Percentiles rank a stretch among this genome's conserved stretches.
Conservation (phyloP, 2,888 invertebrate genomes). For the Eucera pruinosa region DNA sequence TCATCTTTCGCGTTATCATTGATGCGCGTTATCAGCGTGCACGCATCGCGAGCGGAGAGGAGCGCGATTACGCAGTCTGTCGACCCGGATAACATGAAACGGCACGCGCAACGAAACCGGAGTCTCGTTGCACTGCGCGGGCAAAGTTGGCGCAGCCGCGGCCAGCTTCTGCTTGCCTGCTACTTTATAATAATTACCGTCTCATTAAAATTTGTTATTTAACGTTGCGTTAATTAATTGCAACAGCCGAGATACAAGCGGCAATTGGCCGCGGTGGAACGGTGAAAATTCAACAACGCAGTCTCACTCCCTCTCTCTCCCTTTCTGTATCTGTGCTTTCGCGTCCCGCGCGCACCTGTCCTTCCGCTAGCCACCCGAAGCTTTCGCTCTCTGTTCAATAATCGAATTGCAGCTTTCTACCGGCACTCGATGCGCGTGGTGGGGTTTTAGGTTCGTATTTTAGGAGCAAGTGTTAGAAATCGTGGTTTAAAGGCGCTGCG, state of each 20-base stretch:
- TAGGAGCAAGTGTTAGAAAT: too few relatives aligned
- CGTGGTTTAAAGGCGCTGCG: too few relatives aligned
- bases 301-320: slow-evolving; percentile 4
- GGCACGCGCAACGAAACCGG: slow-evolving; percentile 24
- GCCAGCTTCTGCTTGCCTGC: slow-evolving; percentile 79
- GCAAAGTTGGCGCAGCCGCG: slow-evolving; percentile 70
- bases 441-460: too few relatives aligned
- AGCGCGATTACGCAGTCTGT: slow-evolving; percentile 79
- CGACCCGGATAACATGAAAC: slow-evolving; percentile 81
- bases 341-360: too few relatives aligned
- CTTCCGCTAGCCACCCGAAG: too few relatives aligned
- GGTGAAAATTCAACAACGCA: slow-evolving; percentile 54
- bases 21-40: slow-evolving; percentile 65
- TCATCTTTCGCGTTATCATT: slow-evolving; percentile 61
- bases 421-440: too few relatives aligned
- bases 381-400: too few relatives aligned
- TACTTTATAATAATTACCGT: slow-evolving; percentile 84
- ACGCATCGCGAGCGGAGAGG: slow-evolving; percentile 66
- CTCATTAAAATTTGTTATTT: slow-evolving; percentile 84
- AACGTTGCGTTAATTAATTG: slow-evolving; percentile 83
- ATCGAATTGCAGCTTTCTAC: too few relatives aligned
- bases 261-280: slow-evolving; percentile 54
- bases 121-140: slow-evolving; percentile 69
- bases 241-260: slow-evolving; percentile 52
- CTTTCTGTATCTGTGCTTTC: too few relatives aligned